A percentile compares a stretch with the other conserved stretches of the same genome.
phyloP scores from a whole-genome alignment of 2,113 vertebrate species.

The Atrichornis clamosus region DNA sequence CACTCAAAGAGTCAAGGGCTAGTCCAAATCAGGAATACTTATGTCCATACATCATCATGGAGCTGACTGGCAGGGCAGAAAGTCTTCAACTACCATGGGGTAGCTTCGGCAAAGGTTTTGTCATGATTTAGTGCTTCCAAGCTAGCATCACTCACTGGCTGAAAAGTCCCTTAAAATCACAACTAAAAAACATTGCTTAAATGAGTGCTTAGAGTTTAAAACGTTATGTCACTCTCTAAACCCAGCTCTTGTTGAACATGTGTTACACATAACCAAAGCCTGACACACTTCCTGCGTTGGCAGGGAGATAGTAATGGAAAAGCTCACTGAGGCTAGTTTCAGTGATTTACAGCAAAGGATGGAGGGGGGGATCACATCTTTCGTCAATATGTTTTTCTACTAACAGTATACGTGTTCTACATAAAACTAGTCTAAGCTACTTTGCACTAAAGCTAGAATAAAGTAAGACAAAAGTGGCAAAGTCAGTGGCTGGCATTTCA shows the following conservation, averaged over 20 bases:
- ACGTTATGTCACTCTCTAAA: neutral
- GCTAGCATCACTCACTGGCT: neutral
- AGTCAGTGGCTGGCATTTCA: neutral
- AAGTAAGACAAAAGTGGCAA: neutral
- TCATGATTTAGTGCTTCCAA: conserved; percentile 16
- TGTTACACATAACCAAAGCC: conserved; percentile 55
- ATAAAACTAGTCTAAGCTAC: neutral
- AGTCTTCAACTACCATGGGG: neutral
- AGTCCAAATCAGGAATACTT: neutral
- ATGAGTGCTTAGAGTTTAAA: neutral
- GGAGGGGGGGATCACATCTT: conserved; percentile 14
- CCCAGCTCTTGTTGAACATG: conserved; percentile 42
- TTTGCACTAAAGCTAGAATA: neutral
- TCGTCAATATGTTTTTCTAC: conserved; percentile 54
- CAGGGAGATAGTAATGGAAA: conserved; percentile 51
- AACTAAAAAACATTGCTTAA: neutral
- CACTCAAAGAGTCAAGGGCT: neutral
- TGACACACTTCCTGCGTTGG: conserved; percentile 55
- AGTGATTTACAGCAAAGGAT: conserved; percentile 51
- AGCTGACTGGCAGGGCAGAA: neutral
- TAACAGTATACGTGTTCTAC: neutral
- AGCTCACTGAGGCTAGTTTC: conserved; percentile 8
- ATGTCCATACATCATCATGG: neutral
- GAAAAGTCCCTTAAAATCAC: neutral
- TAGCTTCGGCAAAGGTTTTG: neutral